Conservation (phyloP, 2,797 vertebrate genomes). For the Diceros bicornis region DNA sequence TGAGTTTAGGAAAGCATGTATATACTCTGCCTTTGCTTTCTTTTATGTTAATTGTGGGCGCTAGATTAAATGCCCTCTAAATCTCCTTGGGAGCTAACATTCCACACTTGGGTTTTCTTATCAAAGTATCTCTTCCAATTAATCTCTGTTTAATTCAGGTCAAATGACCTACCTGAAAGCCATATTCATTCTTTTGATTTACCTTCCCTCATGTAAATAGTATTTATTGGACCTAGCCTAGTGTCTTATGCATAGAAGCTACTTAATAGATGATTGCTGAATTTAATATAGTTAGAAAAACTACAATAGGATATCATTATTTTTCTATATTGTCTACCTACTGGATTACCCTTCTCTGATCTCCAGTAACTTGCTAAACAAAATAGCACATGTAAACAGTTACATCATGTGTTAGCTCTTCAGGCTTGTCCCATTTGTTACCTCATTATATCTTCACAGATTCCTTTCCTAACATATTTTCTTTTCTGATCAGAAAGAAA, state of each 20-base stretch:
- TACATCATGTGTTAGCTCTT: background rate
- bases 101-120: background rate
- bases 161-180: background rate
- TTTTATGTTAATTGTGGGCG: background rate
- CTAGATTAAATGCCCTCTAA: background rate
- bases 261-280: background rate
- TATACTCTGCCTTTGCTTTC: background rate
- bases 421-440: background rate
- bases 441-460: background rate
- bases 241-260: background rate
- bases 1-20: background rate
- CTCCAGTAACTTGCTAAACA: constrained; percentile 32
- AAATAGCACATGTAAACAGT: background rate
- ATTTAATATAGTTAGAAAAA: background rate
- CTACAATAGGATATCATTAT: background rate
- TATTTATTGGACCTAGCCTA: background rate
- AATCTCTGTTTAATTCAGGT: background rate
- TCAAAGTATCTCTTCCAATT: background rate
- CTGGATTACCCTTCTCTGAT: background rate
- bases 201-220: constrained; percentile 1
- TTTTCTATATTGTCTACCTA: background rate
- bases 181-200: background rate
- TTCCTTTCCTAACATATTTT: background rate
- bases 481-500: constrained; percentile 23
- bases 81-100: background rate